Evolutionary conservation across 2,888 invertebrate species (phyloP).

Genomic region (Idaea biselata): DNA sequence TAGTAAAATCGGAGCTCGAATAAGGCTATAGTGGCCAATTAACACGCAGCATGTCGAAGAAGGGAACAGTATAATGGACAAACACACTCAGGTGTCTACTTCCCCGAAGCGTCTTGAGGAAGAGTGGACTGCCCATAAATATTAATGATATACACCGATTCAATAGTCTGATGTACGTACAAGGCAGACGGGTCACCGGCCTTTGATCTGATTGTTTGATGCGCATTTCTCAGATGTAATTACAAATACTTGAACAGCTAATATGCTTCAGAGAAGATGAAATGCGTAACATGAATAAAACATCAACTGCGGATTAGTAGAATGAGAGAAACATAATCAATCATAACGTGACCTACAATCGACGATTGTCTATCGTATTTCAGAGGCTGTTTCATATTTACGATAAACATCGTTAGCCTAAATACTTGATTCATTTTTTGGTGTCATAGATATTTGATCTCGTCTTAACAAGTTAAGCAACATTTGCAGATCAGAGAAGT

Average conservation of each 20-base stretch:
- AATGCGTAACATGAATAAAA: constrained; percentile 52
- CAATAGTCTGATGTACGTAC: constrained; percentile 44
- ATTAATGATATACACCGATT: constrained; percentile 74
- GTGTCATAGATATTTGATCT: constrained; percentile 30
- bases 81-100: constrained; percentile 57
- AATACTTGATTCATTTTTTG: constrained; percentile 39
- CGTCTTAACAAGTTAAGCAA: constrained; percentile 34
- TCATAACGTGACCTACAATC: constrained; percentile 38
- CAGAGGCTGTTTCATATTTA: constrained; percentile 36
- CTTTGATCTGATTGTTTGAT: constrained; percentile 69
- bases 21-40: constrained; percentile 16
- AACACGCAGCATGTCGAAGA: constrained; percentile 24
- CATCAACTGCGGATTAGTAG: constrained; percentile 27
- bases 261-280: constrained; percentile 39
- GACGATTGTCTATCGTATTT: constrained; percentile 37
- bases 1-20: constrained; percentile 14
- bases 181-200: constrained; percentile 66
- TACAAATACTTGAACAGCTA: constrained; percentile 57
- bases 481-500: constrained; percentile 31
- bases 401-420: constrained; percentile 54
- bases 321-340: constrained; percentile 29
- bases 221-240: constrained; percentile 65
- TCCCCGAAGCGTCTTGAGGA: constrained; percentile 63
- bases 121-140: constrained; percentile 68
- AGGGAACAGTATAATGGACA: constrained; percentile 55